A percentile compares a stretch with the other conserved stretches of the same genome.
Conservation (phyloP, 2,113 vertebrate species). For the Nyctereutes procyonoides region DNA sequence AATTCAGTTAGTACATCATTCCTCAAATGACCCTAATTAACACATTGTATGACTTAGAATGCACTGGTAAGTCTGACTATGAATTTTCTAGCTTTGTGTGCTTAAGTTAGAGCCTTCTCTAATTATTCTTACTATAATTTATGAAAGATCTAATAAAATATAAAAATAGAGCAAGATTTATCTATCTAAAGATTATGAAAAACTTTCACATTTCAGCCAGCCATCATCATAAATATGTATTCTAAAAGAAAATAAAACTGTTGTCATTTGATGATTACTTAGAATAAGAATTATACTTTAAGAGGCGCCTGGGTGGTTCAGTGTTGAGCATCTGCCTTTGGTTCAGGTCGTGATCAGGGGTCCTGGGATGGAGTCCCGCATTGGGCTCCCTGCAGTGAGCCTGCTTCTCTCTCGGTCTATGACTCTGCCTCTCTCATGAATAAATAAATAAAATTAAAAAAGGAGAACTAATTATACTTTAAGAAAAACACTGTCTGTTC, state of each 20-base stretch:
- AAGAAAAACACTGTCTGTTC: not conserved
- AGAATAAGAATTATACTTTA: not conserved
- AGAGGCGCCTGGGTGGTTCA: not conserved
- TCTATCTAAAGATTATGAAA: slow-evolving; percentile 24
- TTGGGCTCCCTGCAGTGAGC: too few relatives aligned
- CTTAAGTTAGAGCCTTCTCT: slow-evolving; percentile 59
- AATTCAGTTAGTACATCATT: not conserved
- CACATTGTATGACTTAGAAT: not conserved
- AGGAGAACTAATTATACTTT: not conserved
- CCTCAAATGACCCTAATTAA: not conserved
- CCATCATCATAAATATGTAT: not conserved
- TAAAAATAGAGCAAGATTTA: slow-evolving; percentile 8
- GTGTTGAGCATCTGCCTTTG: too few relatives aligned
- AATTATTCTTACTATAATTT: slow-evolving; percentile 49
- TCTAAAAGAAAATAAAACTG: not conserved
- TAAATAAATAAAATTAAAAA: too few relatives aligned
- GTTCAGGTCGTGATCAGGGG: too few relatives aligned
- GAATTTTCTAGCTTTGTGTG: slow-evolving; percentile 51
- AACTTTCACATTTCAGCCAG: slow-evolving; percentile 16
- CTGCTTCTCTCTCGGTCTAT: too few relatives aligned
- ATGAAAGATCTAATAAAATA: slow-evolving; percentile 64
- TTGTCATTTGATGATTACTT: not conserved
- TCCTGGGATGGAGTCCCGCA: too few relatives aligned
- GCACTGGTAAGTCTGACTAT: not conserved
- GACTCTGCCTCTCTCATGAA: too few relatives aligned